Base-by-base conservation (phyloP, 2,113 vertebrate genomes). In the Clupea harengus region DNA sequence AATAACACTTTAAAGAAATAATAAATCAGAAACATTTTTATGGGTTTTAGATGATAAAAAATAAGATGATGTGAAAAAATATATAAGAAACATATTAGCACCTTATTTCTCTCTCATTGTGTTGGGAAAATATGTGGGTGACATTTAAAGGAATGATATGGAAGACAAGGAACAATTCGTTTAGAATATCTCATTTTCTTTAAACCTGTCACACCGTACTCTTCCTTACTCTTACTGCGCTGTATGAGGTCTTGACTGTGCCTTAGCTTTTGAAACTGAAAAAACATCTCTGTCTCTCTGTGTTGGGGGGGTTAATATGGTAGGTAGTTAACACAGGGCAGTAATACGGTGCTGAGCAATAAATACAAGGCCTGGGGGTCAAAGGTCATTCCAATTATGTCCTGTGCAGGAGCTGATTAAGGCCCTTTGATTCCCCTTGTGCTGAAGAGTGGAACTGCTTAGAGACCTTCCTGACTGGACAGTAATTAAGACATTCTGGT, bases 341-440 rank as follows among this genome's bases (percentile, higher is more conserved):
- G 64, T 72, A 72, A 72, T 72, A 32, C 64, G 64, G n/a, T 72
- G 64, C n/a, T 32, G 64, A 72, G 64, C 64, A 72, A 72, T 72
- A 72, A 72, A 72, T 72, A 72, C 64, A 72, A 28, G 64, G 64
- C 25, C n/a, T 32, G n/a, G 64, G n/a, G 64, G 25, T 72, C 64
- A 72, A 72, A 72, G 64, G 25, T 72, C 64, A 72, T 72, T 72
- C 64, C 64, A 72, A 72, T 72, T 72, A 72, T 32, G 64, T 72
- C 64, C 64, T 28, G n/a, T 72, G 64, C 25, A 72, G 64, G 9
- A 28, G 64, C 64, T 72, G 64, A 1, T 72, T 72, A 72, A 72
- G 64, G 64, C 25, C 3, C 25, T 32, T 8, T 72, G 64, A 72
- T 28, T 72, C 64, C 25, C 64, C 7, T 28, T 8, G 28, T 28